phyloP scores from a whole-genome alignment of 2,888 invertebrate genomes.

The Loripinus fragilis region DNA sequence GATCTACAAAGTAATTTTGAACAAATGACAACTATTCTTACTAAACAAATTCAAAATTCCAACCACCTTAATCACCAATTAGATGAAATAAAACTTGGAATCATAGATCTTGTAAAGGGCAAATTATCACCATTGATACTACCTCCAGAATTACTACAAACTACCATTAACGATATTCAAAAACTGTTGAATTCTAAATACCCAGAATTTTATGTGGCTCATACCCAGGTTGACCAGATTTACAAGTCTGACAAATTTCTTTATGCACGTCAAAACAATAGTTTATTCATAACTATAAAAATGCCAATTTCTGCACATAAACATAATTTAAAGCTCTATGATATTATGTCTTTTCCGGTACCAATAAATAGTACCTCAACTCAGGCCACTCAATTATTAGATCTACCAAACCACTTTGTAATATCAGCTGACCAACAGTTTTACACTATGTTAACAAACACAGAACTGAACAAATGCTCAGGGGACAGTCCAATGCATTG shows the following conservation, averaged over 20 bases:
- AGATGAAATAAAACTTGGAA: conserved; percentile 8
- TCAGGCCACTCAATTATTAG: conserved; percentile 3
- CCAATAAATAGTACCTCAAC: conserved; percentile 2
- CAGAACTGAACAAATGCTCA: not conserved
- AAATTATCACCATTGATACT: conserved; percentile 7
- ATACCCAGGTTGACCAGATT: not conserved
- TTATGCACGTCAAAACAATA: not conserved
- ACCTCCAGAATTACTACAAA: not conserved
- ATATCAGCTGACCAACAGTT: conserved; percentile 6
- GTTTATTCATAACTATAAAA: conserved; percentile 11
- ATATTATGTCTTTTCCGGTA: not conserved
- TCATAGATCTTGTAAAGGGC: conserved; percentile 2
- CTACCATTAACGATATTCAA: not conserved
- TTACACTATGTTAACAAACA: not conserved
- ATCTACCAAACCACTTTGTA: not conserved
- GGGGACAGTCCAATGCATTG: not conserved
- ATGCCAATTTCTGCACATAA: conserved; percentile 13
- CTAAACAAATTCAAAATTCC: conserved; percentile 1
- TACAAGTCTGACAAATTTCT: not conserved
- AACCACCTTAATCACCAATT: conserved; percentile 16
- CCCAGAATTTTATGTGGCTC: not conserved
- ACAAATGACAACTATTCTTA: not conserved
- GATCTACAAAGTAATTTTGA: conserved; percentile 11
- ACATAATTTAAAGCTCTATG: not conserved
- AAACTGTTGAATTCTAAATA: not conserved